Evolutionary conservation across 1,140 invertebrate species (phyloP).

Genomic region (Hestina assimilis): DNA sequence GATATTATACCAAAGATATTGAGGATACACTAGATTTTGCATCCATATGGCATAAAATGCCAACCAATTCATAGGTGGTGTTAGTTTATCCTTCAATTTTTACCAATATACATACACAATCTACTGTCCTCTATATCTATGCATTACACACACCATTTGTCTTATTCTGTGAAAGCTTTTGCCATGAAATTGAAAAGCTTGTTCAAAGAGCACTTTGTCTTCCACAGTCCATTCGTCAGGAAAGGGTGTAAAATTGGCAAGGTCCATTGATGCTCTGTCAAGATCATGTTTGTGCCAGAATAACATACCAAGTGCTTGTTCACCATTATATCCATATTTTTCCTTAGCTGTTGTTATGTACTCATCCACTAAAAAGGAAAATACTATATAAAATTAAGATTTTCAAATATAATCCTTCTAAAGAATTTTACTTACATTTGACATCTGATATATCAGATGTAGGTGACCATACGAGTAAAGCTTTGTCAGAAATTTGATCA

Average conservation of each 20-base stretch:
- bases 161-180: conserved; percentile 98
- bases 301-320: conserved; percentile 98
- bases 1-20: too few relatives aligned
- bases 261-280: conserved; percentile 92
- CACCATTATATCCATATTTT: conserved; percentile 98
- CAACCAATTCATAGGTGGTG: too few relatives aligned
- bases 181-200: conserved; percentile 98
- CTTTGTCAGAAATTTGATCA: conserved; percentile 87
- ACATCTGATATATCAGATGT: conserved; percentile 90
- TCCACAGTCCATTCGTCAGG: conserved; percentile 99
- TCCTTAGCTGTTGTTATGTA: conserved; percentile 97
- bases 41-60: too few relatives aligned
- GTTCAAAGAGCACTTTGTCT: conserved; percentile 98
- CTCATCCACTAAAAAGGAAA: conserved; percentile 87
- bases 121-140: too few relatives aligned
- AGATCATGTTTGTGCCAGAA: conserved; percentile 99
- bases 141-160: conserved; percentile 92
- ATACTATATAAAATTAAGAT: background rate
- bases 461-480: conserved; percentile 96
- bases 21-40: too few relatives aligned
- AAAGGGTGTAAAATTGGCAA: conserved; percentile 98
- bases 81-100: too few relatives aligned
- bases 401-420: background rate
- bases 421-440: conserved; percentile 84
- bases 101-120: background rate